Percentiles rank a stretch among this genome's conserved stretches.
phyloP scores from a whole-genome alignment of 1,140 invertebrate genomes.

The Belonocnema kinseyi region DNA sequence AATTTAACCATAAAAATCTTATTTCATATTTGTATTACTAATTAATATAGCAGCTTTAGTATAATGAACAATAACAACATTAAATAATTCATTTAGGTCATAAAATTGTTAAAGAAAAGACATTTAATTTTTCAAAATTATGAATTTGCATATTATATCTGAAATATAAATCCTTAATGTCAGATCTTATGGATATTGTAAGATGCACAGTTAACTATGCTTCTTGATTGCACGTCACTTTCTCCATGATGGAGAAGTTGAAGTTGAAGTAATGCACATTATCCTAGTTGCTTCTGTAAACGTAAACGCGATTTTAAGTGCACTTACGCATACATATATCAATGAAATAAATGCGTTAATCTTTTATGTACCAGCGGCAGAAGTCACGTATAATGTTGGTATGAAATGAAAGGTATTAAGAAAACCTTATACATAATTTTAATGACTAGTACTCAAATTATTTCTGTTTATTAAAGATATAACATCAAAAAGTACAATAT shows the following conservation, averaged over 20 bases:
- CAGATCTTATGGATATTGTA: conserved; percentile 17
- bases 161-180: conserved; percentile 18
- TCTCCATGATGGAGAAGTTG: conserved; percentile 21
- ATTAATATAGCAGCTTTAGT: too few species aligned
- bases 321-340: background rate
- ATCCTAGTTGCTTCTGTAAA: conserved; percentile 16
- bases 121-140: background rate
- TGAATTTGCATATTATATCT: background rate
- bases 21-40: too few species aligned
- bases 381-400: conserved; percentile 13
- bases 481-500: background rate
- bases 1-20: too few species aligned
- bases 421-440: background rate
- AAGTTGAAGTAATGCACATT: background rate
- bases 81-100: too few species aligned
- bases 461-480: background rate
- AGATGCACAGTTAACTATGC: conserved; percentile 5
- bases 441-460: conserved; percentile 10
- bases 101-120: too few species aligned
- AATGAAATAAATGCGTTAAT: conserved; percentile 5
- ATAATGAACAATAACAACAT: too few species aligned
- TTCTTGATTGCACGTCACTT: conserved; percentile 24
- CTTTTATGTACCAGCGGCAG: conserved; percentile 1
- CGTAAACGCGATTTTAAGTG: conserved; percentile 13
- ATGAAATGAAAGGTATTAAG: background rate